Evolutionary conservation across 2,113 vertebrate genomes (phyloP).

Genomic region (Cnemophilus loriae): DNA sequence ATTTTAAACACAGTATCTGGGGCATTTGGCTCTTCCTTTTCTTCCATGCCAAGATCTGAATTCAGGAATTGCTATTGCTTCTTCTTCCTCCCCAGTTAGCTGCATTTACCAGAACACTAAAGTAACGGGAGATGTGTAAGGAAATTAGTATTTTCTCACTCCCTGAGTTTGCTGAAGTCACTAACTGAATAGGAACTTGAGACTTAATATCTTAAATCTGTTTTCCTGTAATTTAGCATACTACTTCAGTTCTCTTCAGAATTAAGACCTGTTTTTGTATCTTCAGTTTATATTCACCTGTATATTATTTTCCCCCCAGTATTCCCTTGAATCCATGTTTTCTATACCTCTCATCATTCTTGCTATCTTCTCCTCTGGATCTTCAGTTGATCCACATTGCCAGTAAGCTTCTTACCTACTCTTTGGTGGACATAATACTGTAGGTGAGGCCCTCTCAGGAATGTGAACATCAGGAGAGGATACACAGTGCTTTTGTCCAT

Average conservation of each 20-base stretch:
- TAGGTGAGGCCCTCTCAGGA: neutral
- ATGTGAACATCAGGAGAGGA: neutral
- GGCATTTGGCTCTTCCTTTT: neutral
- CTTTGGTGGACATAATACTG: neutral
- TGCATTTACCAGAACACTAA: neutral
- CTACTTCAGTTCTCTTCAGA: neutral
- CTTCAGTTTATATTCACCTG: neutral
- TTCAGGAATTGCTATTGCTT: neutral
- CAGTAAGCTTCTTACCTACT: neutral
- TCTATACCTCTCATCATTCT: neutral
- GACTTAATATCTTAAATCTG: neutral
- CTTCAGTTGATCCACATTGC: neutral
- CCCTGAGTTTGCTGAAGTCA: neutral
- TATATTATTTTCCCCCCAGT: accelerated
- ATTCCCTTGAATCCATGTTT: neutral
- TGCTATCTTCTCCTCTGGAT: neutral
- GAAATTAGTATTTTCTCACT: neutral
- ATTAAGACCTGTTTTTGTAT: neutral
- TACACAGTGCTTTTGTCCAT: neutral
- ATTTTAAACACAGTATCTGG: neutral
- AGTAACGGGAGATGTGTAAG: neutral
- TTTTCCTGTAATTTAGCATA: neutral
- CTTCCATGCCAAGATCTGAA: neutral
- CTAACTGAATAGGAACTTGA: neutral
- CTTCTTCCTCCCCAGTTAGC: neutral